Conservation (phyloP, 2,888 invertebrate genomes). For the Clunio marinus region DNA sequence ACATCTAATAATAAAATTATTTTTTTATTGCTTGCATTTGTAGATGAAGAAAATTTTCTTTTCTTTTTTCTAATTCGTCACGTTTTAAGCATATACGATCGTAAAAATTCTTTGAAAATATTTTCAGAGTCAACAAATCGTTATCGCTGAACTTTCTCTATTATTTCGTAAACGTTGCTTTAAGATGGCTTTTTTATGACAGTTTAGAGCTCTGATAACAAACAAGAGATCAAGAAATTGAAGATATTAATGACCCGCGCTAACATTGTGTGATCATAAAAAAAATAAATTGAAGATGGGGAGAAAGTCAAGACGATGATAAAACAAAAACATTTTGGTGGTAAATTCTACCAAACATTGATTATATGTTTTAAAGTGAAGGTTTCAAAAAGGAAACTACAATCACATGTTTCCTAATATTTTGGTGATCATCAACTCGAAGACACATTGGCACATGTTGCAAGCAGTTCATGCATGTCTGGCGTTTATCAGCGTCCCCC, state of each 20-base stretch:
- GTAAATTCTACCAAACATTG: too few species aligned
- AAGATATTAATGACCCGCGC: background rate
- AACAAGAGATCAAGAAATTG: background rate
- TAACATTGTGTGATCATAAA: too few species aligned
- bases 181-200: background rate
- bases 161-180: background rate
- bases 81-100: background rate
- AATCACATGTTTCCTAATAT: conserved; percentile 30
- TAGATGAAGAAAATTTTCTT: background rate
- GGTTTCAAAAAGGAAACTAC: conserved; percentile 27
- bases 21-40: conserved; percentile 14
- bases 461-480: conserved; percentile 33
- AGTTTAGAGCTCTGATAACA: conserved; percentile 16
- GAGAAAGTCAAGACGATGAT: too few species aligned
- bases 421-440: background rate
- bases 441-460: conserved; percentile 33
- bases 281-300: too few species aligned
- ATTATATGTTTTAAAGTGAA: conserved; percentile 13
- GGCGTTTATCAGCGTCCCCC: conserved; percentile 35
- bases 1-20: conserved; percentile 3
- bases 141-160: conserved; percentile 6
- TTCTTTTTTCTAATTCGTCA: background rate
- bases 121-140: conserved; percentile 7
- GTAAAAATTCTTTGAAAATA: background rate
- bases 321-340: too few species aligned